Percentiles rank a stretch among this genome's conserved stretches.
phyloP scores from a whole-genome alignment of 2,888 invertebrate genomes.

The Molorchus minor region DNA sequence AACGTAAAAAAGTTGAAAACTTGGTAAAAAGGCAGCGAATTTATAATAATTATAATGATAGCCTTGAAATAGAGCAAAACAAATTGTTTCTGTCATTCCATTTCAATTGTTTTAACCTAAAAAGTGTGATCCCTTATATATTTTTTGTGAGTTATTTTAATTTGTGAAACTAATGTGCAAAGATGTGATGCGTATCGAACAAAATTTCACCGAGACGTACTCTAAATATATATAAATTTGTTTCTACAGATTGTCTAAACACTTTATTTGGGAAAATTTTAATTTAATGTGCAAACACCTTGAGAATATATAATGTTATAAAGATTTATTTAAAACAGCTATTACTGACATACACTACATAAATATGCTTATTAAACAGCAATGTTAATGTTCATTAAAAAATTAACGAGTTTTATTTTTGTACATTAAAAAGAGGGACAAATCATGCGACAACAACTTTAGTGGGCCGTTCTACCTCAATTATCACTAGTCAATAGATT shows the following conservation, averaged over 20 bases:
- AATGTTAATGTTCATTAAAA: constrained; percentile 46
- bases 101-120: no score
- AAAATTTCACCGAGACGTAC: neutral
- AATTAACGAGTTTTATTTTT: constrained; percentile 38
- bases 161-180: no score
- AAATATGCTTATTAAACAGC: constrained; percentile 48
- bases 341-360: constrained; percentile 48
- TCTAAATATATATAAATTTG: constrained; percentile 25
- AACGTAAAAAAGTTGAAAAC: no score
- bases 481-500: constrained; percentile 30
- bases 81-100: no score
- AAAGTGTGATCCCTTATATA: no score
- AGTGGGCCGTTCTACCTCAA: constrained; percentile 38
- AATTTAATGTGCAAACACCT: constrained; percentile 41
- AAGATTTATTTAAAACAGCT: constrained; percentile 42
- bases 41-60: no score
- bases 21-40: no score
- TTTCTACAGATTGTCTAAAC: constrained; percentile 41
- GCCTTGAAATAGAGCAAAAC: no score
- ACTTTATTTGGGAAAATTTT: constrained; percentile 33
- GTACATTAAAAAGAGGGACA: constrained; percentile 45
- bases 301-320: constrained; percentile 30
- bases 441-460: constrained; percentile 38
- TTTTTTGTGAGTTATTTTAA: no score
- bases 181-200: constrained; percentile 3